These are phyloP conservation scores for Drosophila algonquin DNA, from an alignment of 2,888 invertebrate species.

Conservation along the genomic window DNA sequence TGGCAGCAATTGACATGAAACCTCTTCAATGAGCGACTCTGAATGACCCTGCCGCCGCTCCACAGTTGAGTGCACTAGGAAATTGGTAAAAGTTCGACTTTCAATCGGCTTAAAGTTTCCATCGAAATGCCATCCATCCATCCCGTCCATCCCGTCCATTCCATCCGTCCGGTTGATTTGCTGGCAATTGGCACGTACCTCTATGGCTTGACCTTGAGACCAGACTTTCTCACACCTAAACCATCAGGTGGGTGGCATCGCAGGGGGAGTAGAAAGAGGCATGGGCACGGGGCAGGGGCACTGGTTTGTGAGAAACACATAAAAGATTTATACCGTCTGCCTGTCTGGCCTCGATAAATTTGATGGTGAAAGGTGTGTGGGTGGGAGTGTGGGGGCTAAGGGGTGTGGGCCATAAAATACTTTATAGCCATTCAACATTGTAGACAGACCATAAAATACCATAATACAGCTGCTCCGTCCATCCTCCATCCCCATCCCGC, in stretches of 20 bases:
- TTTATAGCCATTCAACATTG: constrained; percentile 54
- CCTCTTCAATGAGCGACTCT: constrained; percentile 13
- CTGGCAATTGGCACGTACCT: constrained; percentile 65
- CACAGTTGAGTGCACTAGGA: constrained; percentile 27
- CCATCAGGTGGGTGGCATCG: constrained; percentile 3
- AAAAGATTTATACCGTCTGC: constrained; percentile 72
- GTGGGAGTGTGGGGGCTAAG: too few relatives aligned
- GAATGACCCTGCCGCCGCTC: constrained; percentile 43
- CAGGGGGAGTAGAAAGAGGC: neutral
- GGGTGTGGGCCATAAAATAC: constrained; percentile 48
- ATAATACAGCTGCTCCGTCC: constrained; percentile 15
- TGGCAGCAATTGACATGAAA: neutral
- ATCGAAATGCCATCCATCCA: constrained; percentile 42
- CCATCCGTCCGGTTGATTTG: constrained; percentile 37
- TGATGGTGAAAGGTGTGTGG: constrained; percentile 47
- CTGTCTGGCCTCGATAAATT: constrained; percentile 62
- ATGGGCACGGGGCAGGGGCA: too few relatives aligned
- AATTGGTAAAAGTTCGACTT: constrained; percentile 52
- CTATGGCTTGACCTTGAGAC: constrained; percentile 64
- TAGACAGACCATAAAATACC: constrained; percentile 31
- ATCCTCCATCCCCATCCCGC: neutral
- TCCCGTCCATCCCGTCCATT: constrained; percentile 9
- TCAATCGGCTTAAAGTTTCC: constrained; percentile 46
- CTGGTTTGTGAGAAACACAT: constrained; percentile 14
- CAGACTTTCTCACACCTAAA: constrained; percentile 18